Percentiles rank a stretch among this genome's conserved stretches.
Conservation (phyloP, 1,140 invertebrate genomes). For the Microplitis demolitor region DNA sequence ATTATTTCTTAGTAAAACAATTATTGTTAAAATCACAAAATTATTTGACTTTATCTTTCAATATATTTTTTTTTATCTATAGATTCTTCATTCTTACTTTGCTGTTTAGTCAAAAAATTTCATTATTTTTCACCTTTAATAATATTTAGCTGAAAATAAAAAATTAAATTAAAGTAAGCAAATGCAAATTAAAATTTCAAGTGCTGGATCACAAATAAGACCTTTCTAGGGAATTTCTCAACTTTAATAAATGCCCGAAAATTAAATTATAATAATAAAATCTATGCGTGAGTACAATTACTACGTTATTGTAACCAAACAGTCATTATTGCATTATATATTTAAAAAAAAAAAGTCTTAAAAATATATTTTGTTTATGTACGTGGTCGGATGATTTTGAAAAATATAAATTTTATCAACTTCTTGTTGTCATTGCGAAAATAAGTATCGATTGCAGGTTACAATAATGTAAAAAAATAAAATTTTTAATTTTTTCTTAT, state of each 20-base stretch:
- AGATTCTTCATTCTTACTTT: not conserved
- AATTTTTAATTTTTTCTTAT: not conserved
- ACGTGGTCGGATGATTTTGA: too few species aligned
- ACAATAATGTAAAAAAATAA: too few species aligned
- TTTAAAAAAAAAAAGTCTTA: not conserved
- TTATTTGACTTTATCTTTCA: not conserved
- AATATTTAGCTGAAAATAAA: not conserved
- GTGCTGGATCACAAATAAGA: slow-evolving; percentile 8
- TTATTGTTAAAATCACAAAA: not conserved
- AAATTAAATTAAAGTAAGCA: not conserved
- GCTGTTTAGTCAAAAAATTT: not conserved
- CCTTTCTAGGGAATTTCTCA: not conserved
- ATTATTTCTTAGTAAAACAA: not conserved
- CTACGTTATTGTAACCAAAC: too few species aligned
- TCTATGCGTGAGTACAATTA: too few species aligned
- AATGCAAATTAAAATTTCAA: not conserved
- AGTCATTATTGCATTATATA: too few species aligned
- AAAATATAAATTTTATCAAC: too few species aligned
- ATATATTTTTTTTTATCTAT: not conserved
- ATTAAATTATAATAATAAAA: too few species aligned
- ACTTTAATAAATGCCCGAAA: not conserved
- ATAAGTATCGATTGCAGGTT: too few species aligned
- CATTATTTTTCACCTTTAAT: not conserved
- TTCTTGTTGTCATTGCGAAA: too few species aligned
- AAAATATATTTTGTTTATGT: not conserved